Evolutionary conservation across 2,888 invertebrate species (phyloP), one percentile per base, ranked within the genome.

Genomic region (Lasioglossum oenotherae): DNA sequence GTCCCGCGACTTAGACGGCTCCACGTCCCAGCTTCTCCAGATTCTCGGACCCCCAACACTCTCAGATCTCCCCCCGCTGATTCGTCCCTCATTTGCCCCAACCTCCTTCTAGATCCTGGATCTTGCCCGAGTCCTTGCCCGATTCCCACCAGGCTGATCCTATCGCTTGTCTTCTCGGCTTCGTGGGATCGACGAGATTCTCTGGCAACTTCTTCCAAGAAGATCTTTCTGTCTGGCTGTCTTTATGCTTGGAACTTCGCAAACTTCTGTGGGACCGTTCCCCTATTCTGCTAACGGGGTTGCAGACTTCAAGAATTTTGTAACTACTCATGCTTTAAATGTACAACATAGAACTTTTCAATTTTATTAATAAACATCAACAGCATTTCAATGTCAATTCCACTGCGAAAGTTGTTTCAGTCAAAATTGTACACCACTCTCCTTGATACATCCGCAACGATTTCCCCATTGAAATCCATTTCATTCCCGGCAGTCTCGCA

Each of bases 31-130:
- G 46, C 73, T 49, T 19, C 19, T 27, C 8, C 46, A 31, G 46
- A 31, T 23, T 46, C 73, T 31, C 73, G 73, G 46, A 16, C 64
- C 16, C 46, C 19, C 16, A 4, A 27, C 10, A 5, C 16, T 44
- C 49, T 1, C 49, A 35, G 73, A 73, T 73, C 23, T 73, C 46
- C 19, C 0, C 49, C 2, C 4, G 23, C 19, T 46, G 72, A 73
- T 46, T 46, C 72, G 27, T 46, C 46, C 31, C 27, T 31, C 73
- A 23, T 49, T 64, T 74, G 38, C 38, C 23, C 38, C 38, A 23
- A 19, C 19, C 16, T 35, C 67, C 46, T 69, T 53, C 53, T 3
- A 84, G 84, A 82, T 86, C 72, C 72, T 74, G 81, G 80, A 87
- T 90, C 90, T 80, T 2, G 82, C 78, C 46, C 72, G 73, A 12